These are phyloP conservation scores for Callopanchax toddi DNA, from an alignment of 2,113 vertebrate species.

Conservation along the genomic window DNA sequence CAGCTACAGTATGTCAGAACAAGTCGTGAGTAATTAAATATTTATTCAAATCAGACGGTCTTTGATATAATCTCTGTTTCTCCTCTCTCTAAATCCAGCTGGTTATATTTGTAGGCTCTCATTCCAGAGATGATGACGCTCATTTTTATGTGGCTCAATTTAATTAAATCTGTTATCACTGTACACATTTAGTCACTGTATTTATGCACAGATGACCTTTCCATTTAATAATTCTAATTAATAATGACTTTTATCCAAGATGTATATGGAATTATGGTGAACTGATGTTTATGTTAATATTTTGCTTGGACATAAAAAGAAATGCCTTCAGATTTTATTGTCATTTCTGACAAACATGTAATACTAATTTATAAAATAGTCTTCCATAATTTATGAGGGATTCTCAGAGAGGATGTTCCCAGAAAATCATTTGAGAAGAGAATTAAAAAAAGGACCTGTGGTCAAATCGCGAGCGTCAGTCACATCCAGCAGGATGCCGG, in stretches of 20 bases:
- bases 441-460: constrained; percentile 36
- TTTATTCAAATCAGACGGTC: constrained; percentile 8
- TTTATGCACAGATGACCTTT: too few relatives aligned
- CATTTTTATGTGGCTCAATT: too few relatives aligned
- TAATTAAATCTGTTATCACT: too few relatives aligned
- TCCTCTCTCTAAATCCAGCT: not conserved
- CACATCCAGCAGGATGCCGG: constrained; percentile 88
- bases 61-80: not conserved
- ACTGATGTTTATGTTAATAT: not conserved
- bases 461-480: constrained; percentile 82
- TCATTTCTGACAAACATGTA: too few relatives aligned
- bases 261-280: not conserved
- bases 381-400: constrained; percentile 37
- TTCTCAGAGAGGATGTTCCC: constrained; percentile 83
- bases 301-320: too few relatives aligned
- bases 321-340: too few relatives aligned
- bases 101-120: not conserved
- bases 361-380: too few relatives aligned
- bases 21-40: not conserved
- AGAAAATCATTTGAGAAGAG: constrained; percentile 44
- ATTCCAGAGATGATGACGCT: too few relatives aligned
- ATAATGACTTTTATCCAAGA: not conserved
- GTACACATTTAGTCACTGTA: too few relatives aligned
- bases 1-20: too few relatives aligned
- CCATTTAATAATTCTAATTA: too few relatives aligned